Base-by-base conservation (phyloP, 2,797 vertebrate species). In the Tadarida brasiliensis region DNA sequence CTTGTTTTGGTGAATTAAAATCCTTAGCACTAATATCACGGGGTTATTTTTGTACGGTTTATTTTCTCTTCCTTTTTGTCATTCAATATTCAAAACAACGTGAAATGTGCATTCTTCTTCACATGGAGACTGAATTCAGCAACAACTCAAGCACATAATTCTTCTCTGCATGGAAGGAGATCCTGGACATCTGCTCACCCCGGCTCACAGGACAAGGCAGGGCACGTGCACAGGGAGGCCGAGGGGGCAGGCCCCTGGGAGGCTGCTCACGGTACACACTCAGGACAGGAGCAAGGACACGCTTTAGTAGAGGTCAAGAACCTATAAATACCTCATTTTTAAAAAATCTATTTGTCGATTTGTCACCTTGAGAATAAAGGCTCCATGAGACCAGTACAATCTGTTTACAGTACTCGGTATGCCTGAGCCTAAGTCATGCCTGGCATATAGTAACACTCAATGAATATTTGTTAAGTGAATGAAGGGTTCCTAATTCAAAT, bases 111-210 rank as follows among this genome's bases (percentile, higher is more conserved):
- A 63, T 96, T 92, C 51, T 81, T 95, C 95, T 95, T 92, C 97
- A 92, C 91, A 86, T 24, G 51, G 95, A 88, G 87, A 95, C 92
- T 94, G 90, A 95, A 61, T 97, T 98, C 78, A 87, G 87, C 88
- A 85, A 56, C 24, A 95, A 87, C 95, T 95, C 80, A 94, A 90
- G 97, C 96, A 94, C 67, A 0, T 91, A 65, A 90, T 91, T 93
- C n/a, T 2, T 85, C 97, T 94, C 95, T 71, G 81, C 93, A n/a
- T 74, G 71, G 67, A 94, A 85, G 97, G 94, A 57, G 96, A 91
- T 78, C 33, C 85, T 28, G 96, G 94, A 94, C 94, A 97, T 97
- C 90, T 82, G 90, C 94, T 97, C 95, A 94, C 86, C 94, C 90
- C 94, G 94, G 96, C 90, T 86, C 93, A 44, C 15, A 57, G 73